Evolutionary conservation across 2,797 vertebrate species (phyloP), one percentile per base, ranked within the genome.

Genomic region (Lindbergichthys nudifrons): DNA sequence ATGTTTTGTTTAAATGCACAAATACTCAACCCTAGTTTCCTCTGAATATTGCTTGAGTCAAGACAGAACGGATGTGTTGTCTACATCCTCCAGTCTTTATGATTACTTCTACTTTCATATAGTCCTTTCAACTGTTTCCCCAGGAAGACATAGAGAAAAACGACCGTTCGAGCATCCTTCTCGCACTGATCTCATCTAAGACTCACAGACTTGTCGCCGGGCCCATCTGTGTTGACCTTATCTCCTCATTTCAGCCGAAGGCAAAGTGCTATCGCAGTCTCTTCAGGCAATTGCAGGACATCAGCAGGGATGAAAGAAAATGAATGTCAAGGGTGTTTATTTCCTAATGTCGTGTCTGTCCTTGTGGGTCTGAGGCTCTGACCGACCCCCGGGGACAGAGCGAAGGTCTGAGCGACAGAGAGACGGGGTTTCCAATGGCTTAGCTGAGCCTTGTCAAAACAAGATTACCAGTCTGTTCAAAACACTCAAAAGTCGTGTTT

Each of bases 321-420:
- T 72, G 1, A 80, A 89, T 82, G 70, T 87, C 75, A 74, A 51
- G 68, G 65, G 61, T 82, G 65, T 75, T 83, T 85, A 71, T 81
- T 86, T 70, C 67, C 53, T 50, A 70, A 72, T 73, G 62, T 56
- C 65, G 63, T 72, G 80, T 46, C 1, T 60, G 62, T 42, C 41
- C 51, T 66, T 60, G 18, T 62, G 58, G 21, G n/a, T 62, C 57
- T 47, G 41, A 75, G 15, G 64, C 50, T 77, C 32, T 46, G 69
- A 18, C 57, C 63, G 67, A 45, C 68, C 64, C 52, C 47, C 39
- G 12, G 68, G 46, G 73, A 36, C 41, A 52, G 12, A 69, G 21
- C 0, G 50, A 62, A 19, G 19, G 51, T 26, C 14, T 4, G 54
- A 59, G 23, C n/a, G 16, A 45, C 18, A 36, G 30, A 53, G 39